phyloP scores from a whole-genome alignment of 2,888 invertebrate genomes.

The Bembecia ichneumoniformis region DNA sequence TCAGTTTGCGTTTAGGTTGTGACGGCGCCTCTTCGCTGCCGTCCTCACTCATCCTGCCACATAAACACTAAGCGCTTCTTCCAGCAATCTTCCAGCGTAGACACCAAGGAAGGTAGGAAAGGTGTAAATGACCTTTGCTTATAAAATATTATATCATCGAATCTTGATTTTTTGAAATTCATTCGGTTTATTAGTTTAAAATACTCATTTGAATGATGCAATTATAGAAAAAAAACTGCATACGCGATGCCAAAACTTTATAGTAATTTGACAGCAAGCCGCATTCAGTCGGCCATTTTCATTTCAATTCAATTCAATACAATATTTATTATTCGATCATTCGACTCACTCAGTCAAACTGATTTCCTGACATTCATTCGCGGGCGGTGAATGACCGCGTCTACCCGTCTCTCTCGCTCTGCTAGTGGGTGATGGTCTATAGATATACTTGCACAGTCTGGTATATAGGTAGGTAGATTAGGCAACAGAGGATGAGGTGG shows the following conservation, averaged over 20 bases:
- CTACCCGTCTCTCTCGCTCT: too few species aligned
- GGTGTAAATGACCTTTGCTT: slow-evolving; percentile 60
- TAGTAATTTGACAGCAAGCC: slow-evolving; percentile 71
- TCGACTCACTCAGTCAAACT: too few species aligned
- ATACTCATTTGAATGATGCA: slow-evolving; percentile 24
- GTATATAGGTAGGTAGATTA: too few species aligned
- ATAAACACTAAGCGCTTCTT: slow-evolving; percentile 33
- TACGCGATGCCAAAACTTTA: slow-evolving; percentile 40
- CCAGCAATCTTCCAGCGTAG: slow-evolving; percentile 11
- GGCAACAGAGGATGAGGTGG: too few species aligned
- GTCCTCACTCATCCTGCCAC: slow-evolving; percentile 53
- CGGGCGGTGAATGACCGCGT: too few species aligned
- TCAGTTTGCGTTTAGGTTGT: slow-evolving; percentile 45
- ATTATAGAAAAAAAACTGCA: slow-evolving; percentile 26
- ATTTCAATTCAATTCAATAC: slow-evolving; percentile 24
- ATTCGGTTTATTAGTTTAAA: slow-evolving; percentile 33
- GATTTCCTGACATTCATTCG: too few species aligned
- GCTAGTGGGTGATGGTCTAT: too few species aligned
- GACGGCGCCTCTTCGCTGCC: slow-evolving; percentile 44
- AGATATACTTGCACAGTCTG: too few species aligned
- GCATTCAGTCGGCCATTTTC: slow-evolving; percentile 68
- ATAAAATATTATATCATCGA: slow-evolving; percentile 28
- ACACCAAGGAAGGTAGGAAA: slow-evolving; percentile 55
- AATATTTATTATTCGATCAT: not conserved
- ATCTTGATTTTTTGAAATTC: slow-evolving; percentile 28